Conservation (phyloP, 2,888 invertebrate genomes). For the Polydesmus complanatus region DNA sequence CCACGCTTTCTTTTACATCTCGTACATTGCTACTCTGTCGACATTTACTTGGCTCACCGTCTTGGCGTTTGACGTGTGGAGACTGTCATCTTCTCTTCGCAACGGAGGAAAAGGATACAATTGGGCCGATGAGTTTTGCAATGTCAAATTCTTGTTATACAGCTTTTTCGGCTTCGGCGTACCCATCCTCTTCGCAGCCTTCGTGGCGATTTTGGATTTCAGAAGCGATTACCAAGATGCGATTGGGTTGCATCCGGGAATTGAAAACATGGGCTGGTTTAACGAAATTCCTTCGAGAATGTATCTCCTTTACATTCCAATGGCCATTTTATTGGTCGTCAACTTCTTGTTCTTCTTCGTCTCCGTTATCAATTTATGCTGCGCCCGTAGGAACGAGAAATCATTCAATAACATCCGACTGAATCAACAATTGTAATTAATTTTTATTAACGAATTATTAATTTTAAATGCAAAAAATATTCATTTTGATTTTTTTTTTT, state of each 20-base stretch:
- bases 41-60: constrained; percentile 89
- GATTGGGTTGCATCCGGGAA: constrained; percentile 6
- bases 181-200: constrained; percentile 3
- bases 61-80: constrained; percentile 87
- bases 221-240: neutral
- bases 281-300: neutral
- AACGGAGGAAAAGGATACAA: constrained; percentile 1
- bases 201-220: constrained; percentile 9
- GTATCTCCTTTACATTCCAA: constrained; percentile 15
- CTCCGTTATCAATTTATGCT: constrained; percentile 14
- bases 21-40: constrained; percentile 76
- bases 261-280: constrained; percentile 15
- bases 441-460: neutral
- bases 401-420: constrained; percentile 17
- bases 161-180: constrained; percentile 16
- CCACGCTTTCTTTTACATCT: constrained; percentile 37
- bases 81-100: constrained; percentile 2
- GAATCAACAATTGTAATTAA: constrained; percentile 18
- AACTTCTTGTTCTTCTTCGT: constrained; percentile 16
- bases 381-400: neutral
- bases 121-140: constrained; percentile 6
- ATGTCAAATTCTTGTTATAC: constrained; percentile 3
- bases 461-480: neutral
- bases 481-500: constrained; percentile 4
- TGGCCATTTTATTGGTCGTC: constrained; percentile 9